Evolutionary conservation across 2,888 invertebrate genomes (phyloP).

Genomic region (Crossocerus cetratus): DNA sequence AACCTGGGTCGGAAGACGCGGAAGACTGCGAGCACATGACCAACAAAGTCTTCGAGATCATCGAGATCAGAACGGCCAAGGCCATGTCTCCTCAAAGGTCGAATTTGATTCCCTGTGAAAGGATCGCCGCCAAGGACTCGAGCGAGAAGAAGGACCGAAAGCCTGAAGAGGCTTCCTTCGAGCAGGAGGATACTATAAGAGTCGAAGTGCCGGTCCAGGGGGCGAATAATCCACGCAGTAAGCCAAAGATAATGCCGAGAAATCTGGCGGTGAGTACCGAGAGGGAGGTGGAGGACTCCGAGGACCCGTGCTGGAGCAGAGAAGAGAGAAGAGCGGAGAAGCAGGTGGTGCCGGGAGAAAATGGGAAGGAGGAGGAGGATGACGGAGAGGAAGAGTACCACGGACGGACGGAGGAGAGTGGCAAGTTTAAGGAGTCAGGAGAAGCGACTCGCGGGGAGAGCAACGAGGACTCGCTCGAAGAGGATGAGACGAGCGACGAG

Average conservation of each 20-base stretch:
- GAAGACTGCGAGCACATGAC: slow-evolving; percentile 36
- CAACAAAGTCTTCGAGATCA: slow-evolving; percentile 70
- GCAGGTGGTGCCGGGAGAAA: background rate
- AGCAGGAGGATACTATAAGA: background rate
- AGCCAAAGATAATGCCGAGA: slow-evolving; percentile 2
- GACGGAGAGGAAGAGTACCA: slow-evolving; percentile 43
- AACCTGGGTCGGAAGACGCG: background rate
- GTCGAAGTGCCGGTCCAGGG: background rate
- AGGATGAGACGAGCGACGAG: slow-evolving; percentile 78
- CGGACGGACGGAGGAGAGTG: slow-evolving; percentile 40
- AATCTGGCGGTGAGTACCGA: slow-evolving; percentile 11
- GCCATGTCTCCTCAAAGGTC: slow-evolving; percentile 37
- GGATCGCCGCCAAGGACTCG: background rate
- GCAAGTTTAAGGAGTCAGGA: background rate
- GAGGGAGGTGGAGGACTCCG: slow-evolving; percentile 21
- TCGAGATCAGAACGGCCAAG: slow-evolving; percentile 68
- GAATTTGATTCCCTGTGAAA: background rate
- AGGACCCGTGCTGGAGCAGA: slow-evolving; percentile 25
- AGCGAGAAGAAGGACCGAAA: background rate
- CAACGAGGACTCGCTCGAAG: slow-evolving; percentile 65
- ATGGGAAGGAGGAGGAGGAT: slow-evolving; percentile 5
- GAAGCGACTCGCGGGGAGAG: slow-evolving; percentile 49
- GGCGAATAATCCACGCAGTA: slow-evolving; percentile 7
- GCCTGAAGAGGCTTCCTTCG: background rate
- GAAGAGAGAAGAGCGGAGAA: background rate